These are phyloP conservation scores for Gandaritis pyraliata DNA, from an alignment of 2,888 invertebrate species.

Conservation along the genomic window DNA sequence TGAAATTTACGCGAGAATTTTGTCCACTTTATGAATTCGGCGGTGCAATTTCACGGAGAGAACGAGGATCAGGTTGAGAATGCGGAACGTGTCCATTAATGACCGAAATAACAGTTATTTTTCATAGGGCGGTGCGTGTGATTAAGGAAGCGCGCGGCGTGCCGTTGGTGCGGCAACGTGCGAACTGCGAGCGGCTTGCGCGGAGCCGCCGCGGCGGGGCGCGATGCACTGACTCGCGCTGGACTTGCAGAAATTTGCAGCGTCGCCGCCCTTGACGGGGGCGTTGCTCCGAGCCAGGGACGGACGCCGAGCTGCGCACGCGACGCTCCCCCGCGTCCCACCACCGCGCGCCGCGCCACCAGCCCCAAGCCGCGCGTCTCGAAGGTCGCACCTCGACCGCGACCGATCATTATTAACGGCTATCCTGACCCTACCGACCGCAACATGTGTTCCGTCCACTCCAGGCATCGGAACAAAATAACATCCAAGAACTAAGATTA, in stretches of 20 bases:
- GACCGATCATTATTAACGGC: conserved; percentile 45
- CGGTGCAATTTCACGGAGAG: conserved; percentile 53
- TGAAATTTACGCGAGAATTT: conserved; percentile 52
- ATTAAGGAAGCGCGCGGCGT: conserved; percentile 68
- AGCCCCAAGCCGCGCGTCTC: conserved; percentile 31
- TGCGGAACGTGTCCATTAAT: conserved; percentile 81
- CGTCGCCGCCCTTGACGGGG: conserved; percentile 85
- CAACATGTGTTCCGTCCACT: conserved; percentile 33
- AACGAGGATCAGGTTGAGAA: conserved; percentile 69
- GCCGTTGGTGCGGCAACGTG: conserved; percentile 61
- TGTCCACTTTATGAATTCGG: conserved; percentile 55
- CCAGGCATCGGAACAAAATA: conserved; percentile 28
- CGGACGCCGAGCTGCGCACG: conserved; percentile 79
- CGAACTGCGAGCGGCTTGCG: conserved; percentile 68
- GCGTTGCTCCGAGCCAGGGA: conserved; percentile 84
- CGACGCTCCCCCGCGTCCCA: conserved; percentile 75
- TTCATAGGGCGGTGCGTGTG: conserved; percentile 74
- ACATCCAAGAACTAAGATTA: conserved; percentile 31
- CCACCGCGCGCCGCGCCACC: conserved; percentile 22
- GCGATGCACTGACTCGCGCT: conserved; percentile 81
- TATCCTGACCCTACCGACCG: conserved; percentile 40
- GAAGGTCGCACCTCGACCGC: conserved; percentile 50
- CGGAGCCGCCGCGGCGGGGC: conserved; percentile 82
- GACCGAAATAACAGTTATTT: conserved; percentile 82
- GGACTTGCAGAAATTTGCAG: conserved; percentile 84